phyloP scores from a whole-genome alignment of 2,888 invertebrate genomes.

The Pseudococcus jackbeardsleyi region DNA sequence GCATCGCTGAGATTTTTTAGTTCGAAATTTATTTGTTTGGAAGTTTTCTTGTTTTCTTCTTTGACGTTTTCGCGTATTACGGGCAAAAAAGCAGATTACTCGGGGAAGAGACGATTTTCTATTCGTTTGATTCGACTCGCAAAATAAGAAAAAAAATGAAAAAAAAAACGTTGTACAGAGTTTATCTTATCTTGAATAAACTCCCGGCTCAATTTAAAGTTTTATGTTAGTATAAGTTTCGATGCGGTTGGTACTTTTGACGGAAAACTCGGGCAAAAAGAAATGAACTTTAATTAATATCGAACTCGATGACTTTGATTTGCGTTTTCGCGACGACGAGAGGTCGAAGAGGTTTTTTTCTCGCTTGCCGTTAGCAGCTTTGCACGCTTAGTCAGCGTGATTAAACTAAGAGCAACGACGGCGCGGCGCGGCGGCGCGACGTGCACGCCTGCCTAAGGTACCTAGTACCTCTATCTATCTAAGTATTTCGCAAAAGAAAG shows the following conservation, averaged over 20 bases:
- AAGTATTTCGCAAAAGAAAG: background rate
- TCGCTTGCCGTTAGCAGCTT: background rate
- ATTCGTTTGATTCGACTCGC: background rate
- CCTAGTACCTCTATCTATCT: too few species aligned
- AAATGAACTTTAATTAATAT: slow-evolving; percentile 35
- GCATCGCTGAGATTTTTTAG: slow-evolving; percentile 30
- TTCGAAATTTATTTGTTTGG: slow-evolving; percentile 26
- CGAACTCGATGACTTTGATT: slow-evolving; percentile 36
- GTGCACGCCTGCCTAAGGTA: background rate
- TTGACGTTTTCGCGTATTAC: background rate
- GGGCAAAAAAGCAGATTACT: background rate
- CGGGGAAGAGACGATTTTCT: background rate
- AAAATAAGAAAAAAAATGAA: background rate
- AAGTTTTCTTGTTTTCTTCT: slow-evolving; percentile 13
- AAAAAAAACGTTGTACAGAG: background rate
- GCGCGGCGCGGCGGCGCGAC: too few species aligned
- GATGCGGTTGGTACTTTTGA: slow-evolving; percentile 19
- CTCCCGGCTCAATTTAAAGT: slow-evolving; percentile 16
- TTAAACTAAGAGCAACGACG: background rate
- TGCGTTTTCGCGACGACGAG: background rate
- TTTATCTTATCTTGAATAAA: slow-evolving; percentile 30
- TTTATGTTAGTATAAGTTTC: slow-evolving; percentile 26
- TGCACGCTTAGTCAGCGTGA: background rate
- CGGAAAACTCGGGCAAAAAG: background rate
- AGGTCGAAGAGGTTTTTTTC: background rate